Evolutionary conservation across 2,888 invertebrate species (phyloP), one percentile per base, ranked within the genome.

Genomic region (Drosophila colorata): DNA sequence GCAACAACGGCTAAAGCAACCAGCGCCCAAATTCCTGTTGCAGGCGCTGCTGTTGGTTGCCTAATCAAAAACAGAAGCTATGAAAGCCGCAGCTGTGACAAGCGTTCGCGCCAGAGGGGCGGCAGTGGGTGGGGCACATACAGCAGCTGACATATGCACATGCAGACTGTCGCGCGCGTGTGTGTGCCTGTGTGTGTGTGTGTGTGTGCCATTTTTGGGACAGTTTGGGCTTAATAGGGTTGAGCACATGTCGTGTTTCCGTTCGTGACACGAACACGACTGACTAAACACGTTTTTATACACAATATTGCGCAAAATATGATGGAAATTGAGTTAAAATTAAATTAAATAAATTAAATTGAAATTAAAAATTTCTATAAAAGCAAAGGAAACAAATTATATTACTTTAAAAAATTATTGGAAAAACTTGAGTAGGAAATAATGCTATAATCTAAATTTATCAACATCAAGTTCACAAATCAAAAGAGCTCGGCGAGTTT

Each of bases 41-140:
- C 11, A 37, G 25, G 4, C 33, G 55, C 33, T 61, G 40, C 43
- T 28, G 57, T 46, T 23, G 61, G 74, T 73, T 55, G 74, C 80
- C 88, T 74, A 88, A 86, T 88, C 88, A 88, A 70, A 83, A 83
- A 83, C 83, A 83, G 88, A 83, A 83, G 81, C 87, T 83, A 11
- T 49, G 35, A 67, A 80, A 83, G 78, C 88, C 88, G 68, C 83
- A 88, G 78, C 72, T 74, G 68, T 88, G 88, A 86, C 80, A 86
- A 60, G 52, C 69, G 46, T n/a, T 64, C 16, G 35, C n/a, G 18
- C 13, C 28, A 31, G 37, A 14, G 16, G 40, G 14, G 2, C 28
- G n/a, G 38, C 13, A 3, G 33, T 18, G 8, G 1, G 6, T 4
- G 1, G 18, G 38, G 44, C 1, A 14, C 13, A 23, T 23, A 61